phyloP scores from a whole-genome alignment of 2,113 vertebrate genomes.

The Canis aureus region DNA sequence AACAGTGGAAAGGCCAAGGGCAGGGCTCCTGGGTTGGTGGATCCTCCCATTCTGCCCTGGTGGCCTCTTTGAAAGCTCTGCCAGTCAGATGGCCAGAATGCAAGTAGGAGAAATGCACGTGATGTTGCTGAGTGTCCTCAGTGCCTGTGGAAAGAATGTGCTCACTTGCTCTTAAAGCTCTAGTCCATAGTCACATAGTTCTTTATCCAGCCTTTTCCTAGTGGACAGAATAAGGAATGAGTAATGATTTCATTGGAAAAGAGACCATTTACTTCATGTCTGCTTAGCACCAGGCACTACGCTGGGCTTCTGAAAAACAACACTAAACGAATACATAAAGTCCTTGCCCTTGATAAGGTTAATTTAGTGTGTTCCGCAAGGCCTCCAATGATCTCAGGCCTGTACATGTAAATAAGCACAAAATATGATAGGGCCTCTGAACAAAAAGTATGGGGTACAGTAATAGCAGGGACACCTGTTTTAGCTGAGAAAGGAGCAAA shows the following conservation, averaged over 20 bases:
- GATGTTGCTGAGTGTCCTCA: too few relatives aligned
- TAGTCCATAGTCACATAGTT: neutral
- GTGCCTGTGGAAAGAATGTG: neutral
- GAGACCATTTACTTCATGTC: neutral
- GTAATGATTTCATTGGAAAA: neutral
- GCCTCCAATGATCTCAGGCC: neutral
- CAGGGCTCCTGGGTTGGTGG: neutral
- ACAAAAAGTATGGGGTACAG: neutral
- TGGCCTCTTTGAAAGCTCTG: neutral
- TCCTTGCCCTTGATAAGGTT: neutral
- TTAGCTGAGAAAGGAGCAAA: neutral
- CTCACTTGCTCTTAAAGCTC: neutral
- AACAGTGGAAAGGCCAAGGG: neutral
- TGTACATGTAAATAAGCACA: neutral
- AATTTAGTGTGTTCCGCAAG: neutral
- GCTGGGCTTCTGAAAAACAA: neutral
- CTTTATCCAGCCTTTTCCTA: neutral
- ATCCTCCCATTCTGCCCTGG: neutral
- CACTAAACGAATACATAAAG: neutral
- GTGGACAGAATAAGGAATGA: neutral
- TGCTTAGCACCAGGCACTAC: neutral
- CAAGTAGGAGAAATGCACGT: neutral
- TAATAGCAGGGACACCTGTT: neutral
- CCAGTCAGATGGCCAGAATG: accelerated
- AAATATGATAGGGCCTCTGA: neutral